Evolutionary conservation across 2,797 vertebrate genomes (phyloP), one percentile per base, ranked within the genome.

Genomic region (Bothrops alternatus): DNA sequence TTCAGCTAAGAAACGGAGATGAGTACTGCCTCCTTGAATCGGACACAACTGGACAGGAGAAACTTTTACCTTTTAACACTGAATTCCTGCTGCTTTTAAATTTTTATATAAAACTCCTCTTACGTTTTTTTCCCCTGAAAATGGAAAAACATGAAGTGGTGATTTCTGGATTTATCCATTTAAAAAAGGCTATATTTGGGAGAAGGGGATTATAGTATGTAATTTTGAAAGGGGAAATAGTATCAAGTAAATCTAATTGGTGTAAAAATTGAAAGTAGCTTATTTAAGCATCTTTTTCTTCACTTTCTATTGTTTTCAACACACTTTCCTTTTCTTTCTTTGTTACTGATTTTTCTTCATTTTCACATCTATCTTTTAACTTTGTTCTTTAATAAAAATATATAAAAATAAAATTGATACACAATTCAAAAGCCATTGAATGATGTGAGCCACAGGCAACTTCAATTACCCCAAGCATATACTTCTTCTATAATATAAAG

Each of bases 391-490:
- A 69, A 69, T 18, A 73, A 37, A 73, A 73, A 73, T 73, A 37
- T 73, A 73, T 37, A 73, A 73, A 32, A 65, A 73, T 73, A 73
- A 37, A 55, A 56, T 57, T 55, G 25, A 90, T 56, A n/a, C 11
- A 87, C 58, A 47, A 55, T 69, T 90, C 82, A 69, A 73, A 87
- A 92, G 18, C 98, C 93, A 99, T 98, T 82, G 99, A 99, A 97
- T 99, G 99, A 96, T 99, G 99, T 91, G 99, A 99, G 90, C 99
- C 99, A 95, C 99, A 99, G 94, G 99, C 98, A 93, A 99, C 99
- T 96, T 99, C 98, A 14, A 97, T 98, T 90, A 99, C 99, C 99
- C 99, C 99, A 99, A 0, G 99, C 98, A 96, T 98, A 99, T 78
- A 99, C 99, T 95, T 99, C 99, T 95, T 99, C 99, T 99, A 91